Evolutionary conservation across 2,113 vertebrate species (phyloP).

Genomic region (Paraplagusia blochii): DNA sequence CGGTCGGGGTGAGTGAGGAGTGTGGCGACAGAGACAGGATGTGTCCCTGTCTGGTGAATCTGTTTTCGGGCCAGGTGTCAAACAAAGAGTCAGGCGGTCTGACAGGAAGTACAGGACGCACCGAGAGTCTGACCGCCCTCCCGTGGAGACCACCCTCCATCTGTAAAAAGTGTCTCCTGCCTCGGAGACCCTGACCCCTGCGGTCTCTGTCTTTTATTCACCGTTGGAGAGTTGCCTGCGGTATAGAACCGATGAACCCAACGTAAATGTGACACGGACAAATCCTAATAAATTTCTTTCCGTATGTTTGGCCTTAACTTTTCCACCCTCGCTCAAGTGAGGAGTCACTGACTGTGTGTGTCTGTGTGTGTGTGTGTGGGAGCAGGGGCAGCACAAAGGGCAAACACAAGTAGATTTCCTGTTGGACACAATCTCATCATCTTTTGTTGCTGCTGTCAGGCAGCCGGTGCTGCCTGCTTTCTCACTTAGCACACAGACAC

Average conservation of each 20-base stretch:
- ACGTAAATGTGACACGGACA: slow-evolving; percentile 53
- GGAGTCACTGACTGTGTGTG: slow-evolving; percentile 23
- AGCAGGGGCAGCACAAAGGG: slow-evolving; percentile 36
- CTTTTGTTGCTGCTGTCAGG: slow-evolving; percentile 71
- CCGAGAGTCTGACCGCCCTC: slow-evolving; percentile 62
- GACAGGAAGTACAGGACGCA: slow-evolving; percentile 65
- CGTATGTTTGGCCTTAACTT: slow-evolving; percentile 44
- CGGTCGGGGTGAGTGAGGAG: slow-evolving; percentile 35
- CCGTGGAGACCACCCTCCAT: neutral
- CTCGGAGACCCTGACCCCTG: slow-evolving; percentile 4
- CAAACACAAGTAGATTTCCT: slow-evolving; percentile 74
- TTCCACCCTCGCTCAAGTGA: slow-evolving; percentile 20
- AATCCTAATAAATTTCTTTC: slow-evolving; percentile 68
- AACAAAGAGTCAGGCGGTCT: slow-evolving; percentile 72
- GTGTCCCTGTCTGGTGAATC: slow-evolving; percentile 54
- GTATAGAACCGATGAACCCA: slow-evolving; percentile 58
- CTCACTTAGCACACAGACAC: slow-evolving; percentile 53
- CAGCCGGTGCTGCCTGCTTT: slow-evolving; percentile 58
- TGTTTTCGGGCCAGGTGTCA: slow-evolving; percentile 72
- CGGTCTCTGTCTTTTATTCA: slow-evolving; percentile 33
- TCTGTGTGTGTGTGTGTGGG: slow-evolving; percentile 19
- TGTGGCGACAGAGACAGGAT: slow-evolving; percentile 64
- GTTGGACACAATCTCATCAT: slow-evolving; percentile 71
- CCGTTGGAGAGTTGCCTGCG: slow-evolving; percentile 24
- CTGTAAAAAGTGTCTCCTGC: slow-evolving; percentile 6